These are phyloP conservation scores for Cydia pomonella DNA, from an alignment of 1,140 invertebrate species.

Conservation along the genomic window DNA sequence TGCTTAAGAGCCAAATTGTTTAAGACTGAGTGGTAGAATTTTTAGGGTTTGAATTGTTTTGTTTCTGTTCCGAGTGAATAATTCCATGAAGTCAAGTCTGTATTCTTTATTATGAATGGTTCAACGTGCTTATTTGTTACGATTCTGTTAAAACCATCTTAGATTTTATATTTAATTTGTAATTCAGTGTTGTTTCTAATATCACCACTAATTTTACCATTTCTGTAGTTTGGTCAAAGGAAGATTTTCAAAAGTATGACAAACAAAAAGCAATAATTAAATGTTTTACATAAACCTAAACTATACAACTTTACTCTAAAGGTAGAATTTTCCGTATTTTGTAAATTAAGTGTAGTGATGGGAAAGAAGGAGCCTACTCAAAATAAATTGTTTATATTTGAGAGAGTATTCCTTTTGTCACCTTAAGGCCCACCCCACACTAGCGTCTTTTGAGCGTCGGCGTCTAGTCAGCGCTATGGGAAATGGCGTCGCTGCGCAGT, in stretches of 20 bases:
- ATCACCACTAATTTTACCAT: neutral
- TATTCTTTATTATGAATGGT: constrained; percentile 4
- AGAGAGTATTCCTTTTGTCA: constrained; percentile 29
- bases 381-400: constrained; percentile 33
- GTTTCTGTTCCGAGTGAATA: constrained; percentile 35
- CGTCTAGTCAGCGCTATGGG: too few relatives aligned
- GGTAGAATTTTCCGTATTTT: constrained; percentile 22
- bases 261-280: constrained; percentile 23
- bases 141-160: constrained; percentile 13
- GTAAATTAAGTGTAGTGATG: constrained; percentile 32
- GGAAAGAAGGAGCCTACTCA: constrained; percentile 21
- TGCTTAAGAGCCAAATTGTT: constrained; percentile 74
- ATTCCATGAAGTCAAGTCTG: constrained; percentile 8
- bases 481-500: too few relatives aligned
- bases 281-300: constrained; percentile 20
- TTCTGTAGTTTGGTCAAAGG: constrained; percentile 1
- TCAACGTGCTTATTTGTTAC: constrained; percentile 21
- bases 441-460: too few relatives aligned
- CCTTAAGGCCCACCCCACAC: too few relatives aligned
- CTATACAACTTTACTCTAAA: constrained; percentile 13
- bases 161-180: constrained; percentile 13
- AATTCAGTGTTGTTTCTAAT: constrained; percentile 22
- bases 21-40: constrained; percentile 75
- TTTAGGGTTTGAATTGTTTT: constrained; percentile 51
- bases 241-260: neutral